These are phyloP conservation scores for Heliconius hermathena DNA, from an alignment of 1,140 invertebrate genomes.

Conservation along the genomic window DNA sequence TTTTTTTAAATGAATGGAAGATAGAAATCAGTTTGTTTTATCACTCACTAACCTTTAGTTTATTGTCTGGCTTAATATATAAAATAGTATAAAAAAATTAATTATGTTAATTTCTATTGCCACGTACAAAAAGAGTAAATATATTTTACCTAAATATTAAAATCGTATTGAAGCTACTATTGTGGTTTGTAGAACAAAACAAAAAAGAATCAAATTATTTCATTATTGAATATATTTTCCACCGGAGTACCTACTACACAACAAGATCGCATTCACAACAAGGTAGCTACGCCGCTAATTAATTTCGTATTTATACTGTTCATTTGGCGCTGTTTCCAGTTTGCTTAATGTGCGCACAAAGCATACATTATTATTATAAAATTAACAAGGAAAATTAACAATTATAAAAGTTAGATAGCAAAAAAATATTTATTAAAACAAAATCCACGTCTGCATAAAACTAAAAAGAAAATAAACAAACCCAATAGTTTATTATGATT, in stretches of 20 bases:
- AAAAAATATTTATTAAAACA: too few species aligned
- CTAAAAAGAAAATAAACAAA: too few species aligned
- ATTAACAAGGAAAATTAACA: not conserved
- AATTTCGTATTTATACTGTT: constrained; percentile 1
- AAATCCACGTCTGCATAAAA: too few species aligned
- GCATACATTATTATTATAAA: not conserved
- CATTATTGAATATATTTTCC: not conserved
- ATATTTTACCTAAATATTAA: not conserved
- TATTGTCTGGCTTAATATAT: too few species aligned
- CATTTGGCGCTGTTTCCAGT: not conserved
- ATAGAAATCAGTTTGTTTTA: too few species aligned
- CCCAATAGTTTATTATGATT: too few species aligned
- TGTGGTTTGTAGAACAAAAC: not conserved
- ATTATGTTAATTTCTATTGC: too few species aligned
- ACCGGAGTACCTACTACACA: not conserved
- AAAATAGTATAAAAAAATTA: too few species aligned
- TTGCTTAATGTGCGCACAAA: not conserved
- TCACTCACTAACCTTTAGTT: too few species aligned
- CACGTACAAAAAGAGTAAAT: too few species aligned
- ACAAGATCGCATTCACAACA: not conserved
- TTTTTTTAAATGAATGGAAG: too few species aligned
- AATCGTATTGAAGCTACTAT: not conserved
- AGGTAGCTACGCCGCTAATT: not conserved
- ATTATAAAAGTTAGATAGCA: too few species aligned
- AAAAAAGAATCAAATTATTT: not conserved